phyloP scores from a whole-genome alignment of 2,888 invertebrate species.

The Agriopis leucophaearia region DNA sequence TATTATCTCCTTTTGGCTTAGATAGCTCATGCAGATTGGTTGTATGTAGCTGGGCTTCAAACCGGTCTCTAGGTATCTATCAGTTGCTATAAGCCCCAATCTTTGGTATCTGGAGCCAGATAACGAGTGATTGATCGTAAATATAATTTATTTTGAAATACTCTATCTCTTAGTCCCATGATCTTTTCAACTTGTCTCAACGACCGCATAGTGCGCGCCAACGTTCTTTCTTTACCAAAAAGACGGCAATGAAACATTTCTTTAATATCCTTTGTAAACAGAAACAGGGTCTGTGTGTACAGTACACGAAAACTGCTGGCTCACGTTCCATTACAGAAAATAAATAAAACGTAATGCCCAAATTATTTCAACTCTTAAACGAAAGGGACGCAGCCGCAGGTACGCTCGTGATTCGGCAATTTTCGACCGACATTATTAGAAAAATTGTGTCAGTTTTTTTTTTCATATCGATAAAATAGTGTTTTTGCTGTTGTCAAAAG shows the following conservation, averaged over 20 bases:
- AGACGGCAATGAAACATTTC: slow-evolving; percentile 45
- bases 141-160: too few relatives aligned
- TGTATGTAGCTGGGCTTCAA: too few relatives aligned
- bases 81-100: too few relatives aligned
- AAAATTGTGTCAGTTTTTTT: slow-evolving; percentile 65
- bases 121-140: too few relatives aligned
- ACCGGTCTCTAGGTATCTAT: too few relatives aligned
- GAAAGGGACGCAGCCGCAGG: slow-evolving; percentile 59
- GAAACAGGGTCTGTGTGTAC: slow-evolving; percentile 52
- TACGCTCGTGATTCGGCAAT: slow-evolving; percentile 65
- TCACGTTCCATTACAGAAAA: slow-evolving; percentile 78
- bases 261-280: slow-evolving; percentile 53
- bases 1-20: too few relatives aligned
- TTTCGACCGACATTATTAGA: slow-evolving; percentile 58
- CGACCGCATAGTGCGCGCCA: background rate
- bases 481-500: background rate
- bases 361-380: slow-evolving; percentile 80
- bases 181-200: background rate
- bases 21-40: too few relatives aligned
- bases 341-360: slow-evolving; percentile 78
- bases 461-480: slow-evolving; percentile 54
- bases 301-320: slow-evolving; percentile 59
- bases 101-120: too few relatives aligned
- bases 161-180: too few relatives aligned
- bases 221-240: slow-evolving; percentile 21